Evolutionary conservation across 2,113 vertebrate species (phyloP).

Genomic region (Hemiscyllium ocellatum): DNA sequence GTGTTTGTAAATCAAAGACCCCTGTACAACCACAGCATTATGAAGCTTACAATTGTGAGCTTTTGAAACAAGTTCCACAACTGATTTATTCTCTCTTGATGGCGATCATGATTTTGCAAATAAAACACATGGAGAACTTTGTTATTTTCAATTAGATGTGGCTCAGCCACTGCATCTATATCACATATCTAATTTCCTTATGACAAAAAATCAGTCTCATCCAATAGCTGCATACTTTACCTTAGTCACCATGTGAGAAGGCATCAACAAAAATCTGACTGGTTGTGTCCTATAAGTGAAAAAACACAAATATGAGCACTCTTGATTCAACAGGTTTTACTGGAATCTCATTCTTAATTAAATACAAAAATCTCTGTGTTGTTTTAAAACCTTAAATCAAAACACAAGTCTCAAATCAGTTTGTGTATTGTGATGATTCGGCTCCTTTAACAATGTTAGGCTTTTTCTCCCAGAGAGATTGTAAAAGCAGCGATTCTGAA

Average conservation of each 20-base stretch:
- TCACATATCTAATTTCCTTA: background rate
- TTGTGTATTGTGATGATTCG: no score
- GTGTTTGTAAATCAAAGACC: no score
- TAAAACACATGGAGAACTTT: background rate
- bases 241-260: constrained; percentile 17
- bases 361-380: background rate
- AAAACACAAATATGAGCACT: background rate
- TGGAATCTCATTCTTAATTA: background rate
- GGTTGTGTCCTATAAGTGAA: constrained; percentile 1
- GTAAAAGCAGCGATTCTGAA: no score
- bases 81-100: background rate
- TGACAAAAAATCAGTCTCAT: background rate
- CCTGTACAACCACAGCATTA: background rate
- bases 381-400: background rate
- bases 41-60: background rate
- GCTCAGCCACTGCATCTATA: background rate
- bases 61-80: background rate
- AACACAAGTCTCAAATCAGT: background rate
- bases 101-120: background rate
- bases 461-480: no score
- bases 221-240: background rate
- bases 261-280: constrained; percentile 19
- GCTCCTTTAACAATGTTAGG: no score
- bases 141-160: background rate
- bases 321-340: background rate